Evolutionary conservation across 2,797 vertebrate species (phyloP).

Genomic region (Remorina albescens): DNA sequence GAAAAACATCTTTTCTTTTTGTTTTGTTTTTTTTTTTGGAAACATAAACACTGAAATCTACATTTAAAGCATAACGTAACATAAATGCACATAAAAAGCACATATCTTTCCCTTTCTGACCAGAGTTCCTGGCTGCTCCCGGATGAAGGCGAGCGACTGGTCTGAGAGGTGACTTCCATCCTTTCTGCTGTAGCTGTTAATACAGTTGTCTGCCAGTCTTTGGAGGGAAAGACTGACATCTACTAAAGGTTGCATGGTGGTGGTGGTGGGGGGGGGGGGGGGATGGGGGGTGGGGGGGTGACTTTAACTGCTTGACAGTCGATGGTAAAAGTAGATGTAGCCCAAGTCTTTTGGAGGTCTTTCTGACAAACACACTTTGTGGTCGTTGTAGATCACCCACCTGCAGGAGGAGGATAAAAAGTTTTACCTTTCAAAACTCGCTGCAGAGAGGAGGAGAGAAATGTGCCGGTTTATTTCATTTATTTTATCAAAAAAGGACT

Average conservation of each 20-base stretch:
- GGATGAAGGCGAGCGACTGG: conserved; percentile 69
- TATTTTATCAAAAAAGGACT: conserved; percentile 14
- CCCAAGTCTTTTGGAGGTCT: conserved; percentile 97
- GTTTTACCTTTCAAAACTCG: neutral
- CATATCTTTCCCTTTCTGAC: conserved; percentile 71
- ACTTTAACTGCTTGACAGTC: conserved; percentile 92
- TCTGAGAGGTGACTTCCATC: conserved; percentile 78
- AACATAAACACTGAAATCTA: conserved; percentile 67
- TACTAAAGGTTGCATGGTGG: conserved; percentile 74
- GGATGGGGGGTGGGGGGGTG: neutral
- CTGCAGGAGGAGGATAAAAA: conserved; percentile 76
- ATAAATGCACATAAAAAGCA: conserved; percentile 72
- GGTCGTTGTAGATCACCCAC: conserved; percentile 99
- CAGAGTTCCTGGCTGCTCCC: conserved; percentile 65
- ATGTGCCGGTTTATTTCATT: conserved; percentile 11
- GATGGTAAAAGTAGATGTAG: conserved; percentile 98
- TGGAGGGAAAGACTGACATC: conserved; percentile 82
- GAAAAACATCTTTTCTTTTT: conserved; percentile 13
- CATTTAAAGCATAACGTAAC: conserved; percentile 70
- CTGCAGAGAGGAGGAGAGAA: conserved; percentile 1
- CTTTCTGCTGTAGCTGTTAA: conserved; percentile 66
- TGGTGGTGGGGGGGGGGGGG: neutral
- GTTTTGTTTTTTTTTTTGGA: conserved; percentile 2
- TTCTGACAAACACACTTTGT: conserved; percentile 98
- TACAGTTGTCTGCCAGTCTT: conserved; percentile 72